A percentile compares a stretch with the other conserved stretches of the same genome.
Evolutionary conservation across 2,888 invertebrate species (phyloP).

Genomic region (Germaria angustata): DNA sequence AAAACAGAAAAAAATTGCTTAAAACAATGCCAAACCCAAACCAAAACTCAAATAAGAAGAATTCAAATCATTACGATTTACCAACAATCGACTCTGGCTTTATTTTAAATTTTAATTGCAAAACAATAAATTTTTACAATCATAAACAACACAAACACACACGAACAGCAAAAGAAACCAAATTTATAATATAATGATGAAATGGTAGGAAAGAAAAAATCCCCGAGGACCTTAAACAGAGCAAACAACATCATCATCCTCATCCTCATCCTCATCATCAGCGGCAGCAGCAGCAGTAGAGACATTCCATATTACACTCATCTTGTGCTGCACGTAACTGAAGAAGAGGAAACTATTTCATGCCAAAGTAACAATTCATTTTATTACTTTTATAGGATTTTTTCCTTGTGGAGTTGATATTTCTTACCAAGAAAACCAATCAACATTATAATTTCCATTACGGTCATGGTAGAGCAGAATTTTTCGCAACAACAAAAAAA

Average conservation of each 20-base stretch:
- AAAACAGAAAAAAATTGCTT: neutral
- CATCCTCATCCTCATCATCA: neutral
- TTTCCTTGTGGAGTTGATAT: slow-evolving; percentile 3
- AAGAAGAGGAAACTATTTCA: slow-evolving; percentile 53
- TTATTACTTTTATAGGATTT: slow-evolving; percentile 29
- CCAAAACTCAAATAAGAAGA: neutral
- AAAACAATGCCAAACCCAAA: neutral
- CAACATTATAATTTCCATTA: slow-evolving; percentile 70
- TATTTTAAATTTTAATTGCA: slow-evolving; percentile 66
- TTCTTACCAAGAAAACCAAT: slow-evolving; percentile 68
- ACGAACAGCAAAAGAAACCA: slow-evolving; percentile 1
- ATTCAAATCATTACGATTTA: slow-evolving; percentile 33
- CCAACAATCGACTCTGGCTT: slow-evolving; percentile 3
- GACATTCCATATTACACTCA: neutral
- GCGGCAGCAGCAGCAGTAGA: neutral
- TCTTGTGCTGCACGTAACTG: slow-evolving; percentile 11
- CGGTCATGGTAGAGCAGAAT: slow-evolving; percentile 63
- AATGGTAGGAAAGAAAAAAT: slow-evolving; percentile 32
- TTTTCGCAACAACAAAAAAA: slow-evolving; percentile 4
- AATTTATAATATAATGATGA: slow-evolving; percentile 28
- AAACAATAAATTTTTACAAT: slow-evolving; percentile 66
- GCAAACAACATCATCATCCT: slow-evolving; percentile 41
- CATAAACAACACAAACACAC: slow-evolving; percentile 51
- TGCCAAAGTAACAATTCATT: slow-evolving; percentile 58
- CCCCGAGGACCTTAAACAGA: slow-evolving; percentile 58